Conservation (phyloP, 2,113 vertebrate species). For the Herpetotheres cachinnans region DNA sequence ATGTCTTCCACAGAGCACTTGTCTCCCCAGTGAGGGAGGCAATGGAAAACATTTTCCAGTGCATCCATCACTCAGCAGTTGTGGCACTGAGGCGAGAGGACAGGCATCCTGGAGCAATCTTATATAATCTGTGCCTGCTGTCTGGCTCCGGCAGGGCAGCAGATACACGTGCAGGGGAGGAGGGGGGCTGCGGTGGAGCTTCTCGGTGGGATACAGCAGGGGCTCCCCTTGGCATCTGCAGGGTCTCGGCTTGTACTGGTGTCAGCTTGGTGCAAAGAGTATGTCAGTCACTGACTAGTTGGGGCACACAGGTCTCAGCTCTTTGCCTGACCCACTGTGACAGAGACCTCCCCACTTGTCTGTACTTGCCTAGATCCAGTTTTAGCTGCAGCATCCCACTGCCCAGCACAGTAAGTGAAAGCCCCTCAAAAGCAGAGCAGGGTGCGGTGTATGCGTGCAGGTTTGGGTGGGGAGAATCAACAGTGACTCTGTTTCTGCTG, state of each 20-base stretch:
- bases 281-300: constrained; percentile 24
- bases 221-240: not conserved
- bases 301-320: not conserved
- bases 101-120: not conserved
- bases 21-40: not conserved
- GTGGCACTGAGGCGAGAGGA: not conserved
- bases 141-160: not conserved
- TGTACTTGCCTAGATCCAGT: not conserved
- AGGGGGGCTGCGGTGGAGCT: not conserved
- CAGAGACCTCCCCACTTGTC: not conserved
- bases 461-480: not conserved
- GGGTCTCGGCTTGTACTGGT: not conserved
- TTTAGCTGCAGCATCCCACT: not conserved
- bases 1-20: not conserved
- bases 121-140: not conserved
- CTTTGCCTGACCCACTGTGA: not conserved
- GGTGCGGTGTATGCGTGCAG: not conserved
- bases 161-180: not conserved
- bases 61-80: not conserved
- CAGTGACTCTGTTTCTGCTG: not conserved
- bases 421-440: not conserved
- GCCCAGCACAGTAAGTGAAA: not conserved
- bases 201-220: accelerated
- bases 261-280: not conserved
- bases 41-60: not conserved